Evolutionary conservation across 2,888 invertebrate species (phyloP), one percentile per base, ranked within the genome.

Genomic region (Thyatira batis): DNA sequence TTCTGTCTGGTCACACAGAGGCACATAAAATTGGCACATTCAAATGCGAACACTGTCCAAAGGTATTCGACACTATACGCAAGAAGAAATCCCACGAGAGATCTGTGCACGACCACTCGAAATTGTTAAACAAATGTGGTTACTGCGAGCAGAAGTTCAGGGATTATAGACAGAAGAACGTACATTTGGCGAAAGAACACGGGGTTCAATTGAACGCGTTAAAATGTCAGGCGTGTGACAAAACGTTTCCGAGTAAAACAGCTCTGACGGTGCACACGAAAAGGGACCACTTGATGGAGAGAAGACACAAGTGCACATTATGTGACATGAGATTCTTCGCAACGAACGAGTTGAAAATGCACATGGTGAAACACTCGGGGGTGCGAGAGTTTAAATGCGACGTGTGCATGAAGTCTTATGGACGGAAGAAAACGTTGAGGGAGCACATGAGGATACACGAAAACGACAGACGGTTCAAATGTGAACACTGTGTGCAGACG

Each of bases 21-120:
- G 79, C 74, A 0, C 85, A 87, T 52, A 79, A 84, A 51, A 65
- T 71, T 0, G 86, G 85, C 0, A 71, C 74, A 0, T 87, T 84
- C 59, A 74, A 78, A 49, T 89, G 88, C 50, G 73, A 76, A 23
- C 62, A 73, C 6, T 93, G 93, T 55, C 73, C 85, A 0, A 93
- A 92, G 69, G 82, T 87, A 0, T 93, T 92, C 52, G 85, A 88
- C n/a, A 91, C 90, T 0, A 74, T 82, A 10, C 76, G 85, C 23
- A 90, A 91, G 55, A 79, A 87, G 55, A 84, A 84, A 45, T 81
- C 86, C 0, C 93, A 93, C 54, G 88, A 88, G 51, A 85, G 84
- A 33, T 80, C 82, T 1, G 87, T 92, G 0, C 92, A 88, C 44
- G 69, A 78, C 0, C 75, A 81, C 33, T 71, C 63, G 1, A 73